Evolutionary conservation across 2,113 vertebrate species (phyloP), one percentile per base, ranked within the genome.

Genomic region (Stictonetta naevosa): DNA sequence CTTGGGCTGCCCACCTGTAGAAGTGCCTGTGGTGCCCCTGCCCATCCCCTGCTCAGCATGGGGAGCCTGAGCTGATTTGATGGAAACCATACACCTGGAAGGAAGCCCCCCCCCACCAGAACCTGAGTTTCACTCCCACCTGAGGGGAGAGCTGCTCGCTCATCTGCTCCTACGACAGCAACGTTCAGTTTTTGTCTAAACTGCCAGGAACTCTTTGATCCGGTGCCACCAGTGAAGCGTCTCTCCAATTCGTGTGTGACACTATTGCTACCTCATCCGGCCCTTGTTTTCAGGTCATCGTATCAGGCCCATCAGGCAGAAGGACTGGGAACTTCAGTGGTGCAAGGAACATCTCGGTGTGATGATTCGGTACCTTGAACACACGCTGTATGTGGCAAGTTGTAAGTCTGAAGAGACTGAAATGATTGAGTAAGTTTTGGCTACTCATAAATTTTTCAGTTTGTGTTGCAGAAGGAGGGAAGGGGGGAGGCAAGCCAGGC

Each of bases 41-140:
- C 22, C 63, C 3, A 1, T 60, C 6, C 34, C 53, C 38, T 79
- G 40, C 67, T 68, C 0, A 0, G 3, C 2, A 5, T 11, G 76
- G 55, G 78, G 44, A 15, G 2, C 66, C n/a, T 42, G n/a, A 79
- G 40, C 20, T 63, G 52, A 3, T 9, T 2, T 22, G 60, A 14
- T 74, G 67, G 52, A 50, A 79, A 50, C 4, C 28, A 3, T 8
- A 4, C 1, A 1, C 2, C 11, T 68, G 66, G 34, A 58, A 55
- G 34, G n/a, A 33, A 68, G 26, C 0, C 42, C 10, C 23, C 29
- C 33, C 34, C 31, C 4, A 3, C 38, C 46, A 42, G 0, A 26
- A 55, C 12, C 25, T 10, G 42, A 66, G 22, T 33, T 88, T 46
- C 48, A 80, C 14, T 2, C 1, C 50, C 50, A 14, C n/a, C 58